Evolutionary conservation across 1,140 invertebrate genomes (phyloP).

Genomic region (Monochamus saltuarius): DNA sequence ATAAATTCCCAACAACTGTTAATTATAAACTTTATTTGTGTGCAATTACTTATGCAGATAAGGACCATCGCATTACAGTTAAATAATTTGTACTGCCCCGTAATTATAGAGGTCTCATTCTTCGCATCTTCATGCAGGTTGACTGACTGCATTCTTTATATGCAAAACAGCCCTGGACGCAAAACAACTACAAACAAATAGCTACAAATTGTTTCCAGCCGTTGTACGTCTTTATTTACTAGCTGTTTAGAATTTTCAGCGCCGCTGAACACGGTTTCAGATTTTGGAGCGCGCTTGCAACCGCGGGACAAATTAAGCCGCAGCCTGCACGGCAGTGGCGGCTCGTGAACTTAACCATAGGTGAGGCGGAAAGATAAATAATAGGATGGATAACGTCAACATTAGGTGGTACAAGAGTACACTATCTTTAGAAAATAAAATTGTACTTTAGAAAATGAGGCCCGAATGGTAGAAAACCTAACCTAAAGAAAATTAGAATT

Average conservation of each 20-base stretch:
- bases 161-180: constrained; percentile 28
- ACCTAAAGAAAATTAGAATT: too few relatives aligned
- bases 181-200: constrained; percentile 28
- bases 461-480: too few relatives aligned
- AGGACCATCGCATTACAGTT: background rate
- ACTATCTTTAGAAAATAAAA: too few relatives aligned
- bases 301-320: too few relatives aligned
- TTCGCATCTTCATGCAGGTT: constrained; percentile 12
- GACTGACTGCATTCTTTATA: constrained; percentile 32
- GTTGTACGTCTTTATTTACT: constrained; percentile 29
- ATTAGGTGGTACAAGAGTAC: too few relatives aligned
- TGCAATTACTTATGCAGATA: constrained; percentile 17
- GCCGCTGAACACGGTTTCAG: background rate
- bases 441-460: too few relatives aligned
- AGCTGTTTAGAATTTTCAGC: constrained; percentile 2
- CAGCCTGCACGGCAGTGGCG: too few relatives aligned
- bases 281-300: background rate
- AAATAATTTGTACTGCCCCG: constrained; percentile 3
- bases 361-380: too few relatives aligned
- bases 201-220: constrained; percentile 31
- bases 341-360: too few relatives aligned
- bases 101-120: constrained; percentile 9
- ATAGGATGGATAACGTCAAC: too few relatives aligned
- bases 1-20: constrained; percentile 12
- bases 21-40: constrained; percentile 15